Evolutionary conservation across 2,888 invertebrate genomes (phyloP).

Genomic region (Pammene aurita): DNA sequence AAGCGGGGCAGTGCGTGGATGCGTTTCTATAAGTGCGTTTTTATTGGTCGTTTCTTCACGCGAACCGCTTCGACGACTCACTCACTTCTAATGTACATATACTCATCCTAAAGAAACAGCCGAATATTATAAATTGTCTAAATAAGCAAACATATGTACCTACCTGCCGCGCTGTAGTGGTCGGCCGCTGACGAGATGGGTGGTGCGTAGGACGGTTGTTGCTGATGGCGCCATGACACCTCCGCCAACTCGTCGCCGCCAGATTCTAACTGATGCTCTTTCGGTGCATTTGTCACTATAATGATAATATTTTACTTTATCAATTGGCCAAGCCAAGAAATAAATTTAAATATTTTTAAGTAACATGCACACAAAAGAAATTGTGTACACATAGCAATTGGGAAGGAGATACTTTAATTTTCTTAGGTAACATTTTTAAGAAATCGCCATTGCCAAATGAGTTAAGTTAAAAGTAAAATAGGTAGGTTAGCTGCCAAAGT

Average conservation of each 20-base stretch:
- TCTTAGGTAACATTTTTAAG: no score
- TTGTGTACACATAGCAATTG: no score
- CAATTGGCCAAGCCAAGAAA: not conserved
- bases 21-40: not conserved
- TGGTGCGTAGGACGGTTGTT: conserved; percentile 84
- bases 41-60: not conserved
- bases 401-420: no score
- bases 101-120: not conserved
- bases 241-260: conserved; percentile 89
- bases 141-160: conserved; percentile 59
- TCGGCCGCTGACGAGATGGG: conserved; percentile 88
- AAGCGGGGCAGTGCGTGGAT: not conserved
- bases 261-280: conserved; percentile 88
- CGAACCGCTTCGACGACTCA: not conserved
- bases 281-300: conserved; percentile 89
- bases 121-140: not conserved
- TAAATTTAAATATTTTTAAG: not conserved
- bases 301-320: conserved; percentile 39
- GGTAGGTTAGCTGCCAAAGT: no score
- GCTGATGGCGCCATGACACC: conserved; percentile 90
- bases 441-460: no score
- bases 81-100: not conserved
- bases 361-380: not conserved
- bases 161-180: conserved; percentile 87
- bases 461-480: no score